Conservation (phyloP, 2,113 vertebrate genomes). For the Colossoma macropomum region DNA sequence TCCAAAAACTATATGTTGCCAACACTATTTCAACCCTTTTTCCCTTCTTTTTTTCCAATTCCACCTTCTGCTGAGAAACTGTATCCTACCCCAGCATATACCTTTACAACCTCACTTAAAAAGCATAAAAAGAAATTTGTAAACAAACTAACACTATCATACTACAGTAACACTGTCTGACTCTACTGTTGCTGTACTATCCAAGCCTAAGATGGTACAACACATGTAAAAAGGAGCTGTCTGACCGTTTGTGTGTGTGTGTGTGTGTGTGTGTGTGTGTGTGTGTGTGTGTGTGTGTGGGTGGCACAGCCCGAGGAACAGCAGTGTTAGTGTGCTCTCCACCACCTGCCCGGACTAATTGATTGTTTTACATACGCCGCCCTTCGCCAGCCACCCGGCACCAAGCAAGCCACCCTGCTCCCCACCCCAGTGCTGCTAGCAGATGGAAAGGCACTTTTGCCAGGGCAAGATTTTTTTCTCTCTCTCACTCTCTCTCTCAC, state of each 20-base stretch:
- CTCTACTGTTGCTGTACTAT: neutral
- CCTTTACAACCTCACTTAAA: neutral
- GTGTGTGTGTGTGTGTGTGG: neutral
- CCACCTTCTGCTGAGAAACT: no score
- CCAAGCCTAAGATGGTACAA: neutral
- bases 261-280: neutral
- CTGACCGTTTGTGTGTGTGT: neutral
- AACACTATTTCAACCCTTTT: no score
- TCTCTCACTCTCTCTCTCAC: no score
- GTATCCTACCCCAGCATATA: no score
- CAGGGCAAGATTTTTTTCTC: slow-evolving; percentile 29
- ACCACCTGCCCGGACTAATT: slow-evolving; percentile 51
- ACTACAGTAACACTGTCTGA: neutral
- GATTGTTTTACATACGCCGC: slow-evolving; percentile 59
- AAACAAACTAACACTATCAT: neutral
- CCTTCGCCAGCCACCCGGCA: slow-evolving; percentile 23
- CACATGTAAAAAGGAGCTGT: neutral
- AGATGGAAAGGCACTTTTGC: slow-evolving; percentile 62
- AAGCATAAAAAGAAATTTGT: neutral
- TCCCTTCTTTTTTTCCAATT: no score
- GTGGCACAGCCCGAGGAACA: neutral
- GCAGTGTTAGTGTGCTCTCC: neutral
- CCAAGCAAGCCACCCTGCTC: neutral
- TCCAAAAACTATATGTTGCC: no score
- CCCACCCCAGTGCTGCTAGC: slow-evolving; percentile 51